Evolutionary conservation across 1,140 invertebrate species (phyloP), one percentile per base, ranked within the genome.

Genomic region (Zaprionus taronus): DNA sequence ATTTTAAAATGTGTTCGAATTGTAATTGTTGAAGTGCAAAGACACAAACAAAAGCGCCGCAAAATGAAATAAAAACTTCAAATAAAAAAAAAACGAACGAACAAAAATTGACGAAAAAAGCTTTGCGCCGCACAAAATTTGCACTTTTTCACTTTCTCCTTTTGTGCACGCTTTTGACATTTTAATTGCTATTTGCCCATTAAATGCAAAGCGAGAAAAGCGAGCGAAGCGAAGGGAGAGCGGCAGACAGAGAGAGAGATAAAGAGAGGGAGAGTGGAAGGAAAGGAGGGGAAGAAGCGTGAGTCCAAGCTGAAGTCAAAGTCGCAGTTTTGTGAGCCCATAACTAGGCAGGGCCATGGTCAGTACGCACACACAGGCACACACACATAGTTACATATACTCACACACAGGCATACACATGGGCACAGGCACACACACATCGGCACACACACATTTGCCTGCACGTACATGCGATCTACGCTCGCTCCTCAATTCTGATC

Each of bases 81-180:
- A 51, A 60, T 47, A 60, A 26, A 47, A 47, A 38, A 60, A 26
- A 47, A 47, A 38, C 17, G 20, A 57, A 36, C 69, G 26, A 74
- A 26, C 55, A 61, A 73, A 38, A 41, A 51, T 20, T 20, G 15
- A 36, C 14, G 22, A 63, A 26, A 57, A 57, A 55, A 24, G 26
- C 24, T 68, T 77, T 68, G 71, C 71, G 75, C 53, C 71, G 63
- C 58, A 72, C 77, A 74, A 80, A 80, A 80, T 89, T 89, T 90
- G 84, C 84, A 89, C 84, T 86, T 85, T 89, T 68, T 77, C 84
- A 89, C 84, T 89, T 89, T 89, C 84, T 89, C 84, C 84, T 81
- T 84, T 89, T 89, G 84, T 89, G 84, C 84, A 89, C 84, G 84
- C 84, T 89, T 89, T 89, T 89, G 85, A 89, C 84, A 89, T 89